Evolutionary conservation across 2,888 invertebrate genomes (phyloP), one percentile per base, ranked within the genome.

Genomic region (Zelleria hepariella): DNA sequence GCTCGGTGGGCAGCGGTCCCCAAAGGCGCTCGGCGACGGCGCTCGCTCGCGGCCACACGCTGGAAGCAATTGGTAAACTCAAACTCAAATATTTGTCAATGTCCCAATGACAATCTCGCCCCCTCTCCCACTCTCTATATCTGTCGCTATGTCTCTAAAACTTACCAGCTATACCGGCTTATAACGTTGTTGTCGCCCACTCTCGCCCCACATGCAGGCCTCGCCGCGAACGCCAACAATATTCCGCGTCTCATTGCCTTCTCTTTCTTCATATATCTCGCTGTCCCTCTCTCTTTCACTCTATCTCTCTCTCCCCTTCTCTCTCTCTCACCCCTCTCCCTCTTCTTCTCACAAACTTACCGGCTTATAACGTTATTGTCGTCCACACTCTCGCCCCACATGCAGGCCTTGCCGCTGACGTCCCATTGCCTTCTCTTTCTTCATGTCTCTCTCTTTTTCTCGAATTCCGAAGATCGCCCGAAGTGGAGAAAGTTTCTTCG

Each of bases 151-250:
- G 26, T 26, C 10, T 32, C 32, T 2, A 5, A 5, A 32, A 32
- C 32, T 5, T 32, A 15, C 6, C 6, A 2, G 20, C 20, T n/a
- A n/a, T 21, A 67, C 66, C 88, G 83, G 64, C 81, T 82, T 4
- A 91, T 72, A 7, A 92, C 74, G 70, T 92, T 92, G 53, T 82
- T 77, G 64, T 91, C 86, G 73, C 97, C 95, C 95, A 67, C 91
- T 93, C 80, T 98, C 98, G 1, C 93, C 92, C 98, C 97, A 98
- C 93, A 98, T 94, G 69, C 96, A 96, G 0, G 96, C 95, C 77
- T 97, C 97, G 0, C 98, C 98, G n/a, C n/a, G n/a, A n/a, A n/a
- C n/a, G n/a, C n/a, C n/a, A 0, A 98, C 98, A 10, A 96, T n/a
- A n/a, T n/a, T n/a, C n/a, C n/a, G n/a, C n/a, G n/a, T n/a, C n/a